Evolutionary conservation across 1,140 invertebrate genomes (phyloP).

Genomic region (Drosophila murphyi): DNA sequence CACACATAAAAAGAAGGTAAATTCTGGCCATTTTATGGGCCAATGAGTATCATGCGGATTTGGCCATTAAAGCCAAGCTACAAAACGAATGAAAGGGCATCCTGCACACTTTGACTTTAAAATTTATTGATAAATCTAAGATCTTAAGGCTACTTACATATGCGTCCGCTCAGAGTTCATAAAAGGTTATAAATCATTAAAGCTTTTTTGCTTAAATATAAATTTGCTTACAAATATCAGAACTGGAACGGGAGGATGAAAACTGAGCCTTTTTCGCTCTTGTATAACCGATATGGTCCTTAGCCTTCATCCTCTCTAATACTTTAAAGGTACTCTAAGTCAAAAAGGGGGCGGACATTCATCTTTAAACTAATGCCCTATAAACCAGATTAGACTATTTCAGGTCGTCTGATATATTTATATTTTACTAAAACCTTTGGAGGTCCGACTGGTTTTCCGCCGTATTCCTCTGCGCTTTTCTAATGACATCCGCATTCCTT

Average conservation of each 20-base stretch:
- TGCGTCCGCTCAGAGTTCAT: constrained; percentile 8
- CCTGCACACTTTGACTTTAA: constrained; percentile 59
- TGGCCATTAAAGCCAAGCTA: constrained; percentile 50
- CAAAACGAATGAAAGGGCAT: not conserved
- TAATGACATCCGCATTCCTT: constrained; percentile 80
- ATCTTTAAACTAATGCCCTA: no score
- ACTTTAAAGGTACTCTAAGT: no score
- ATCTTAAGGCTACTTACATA: constrained; percentile 53
- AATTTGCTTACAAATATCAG: constrained; percentile 13
- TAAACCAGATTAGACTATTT: no score
- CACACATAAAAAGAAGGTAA: constrained; percentile 62
- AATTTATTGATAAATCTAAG: constrained; percentile 80
- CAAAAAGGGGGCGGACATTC: no score
- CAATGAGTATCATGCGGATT: constrained; percentile 65
- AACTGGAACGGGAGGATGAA: not conserved
- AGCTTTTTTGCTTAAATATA: constrained; percentile 6
- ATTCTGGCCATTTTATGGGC: constrained; percentile 61
- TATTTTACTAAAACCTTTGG: no score
- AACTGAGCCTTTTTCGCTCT: not conserved
- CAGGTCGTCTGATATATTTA: no score
- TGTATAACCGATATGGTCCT: no score
- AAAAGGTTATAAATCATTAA: constrained; percentile 26
- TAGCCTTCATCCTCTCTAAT: no score
- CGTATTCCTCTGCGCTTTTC: not conserved
- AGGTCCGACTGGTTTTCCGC: not conserved